Evolutionary conservation across 2,888 invertebrate genomes (phyloP), one percentile per base, ranked within the genome.

Genomic region (Lepeophtheirus nordmannii): DNA sequence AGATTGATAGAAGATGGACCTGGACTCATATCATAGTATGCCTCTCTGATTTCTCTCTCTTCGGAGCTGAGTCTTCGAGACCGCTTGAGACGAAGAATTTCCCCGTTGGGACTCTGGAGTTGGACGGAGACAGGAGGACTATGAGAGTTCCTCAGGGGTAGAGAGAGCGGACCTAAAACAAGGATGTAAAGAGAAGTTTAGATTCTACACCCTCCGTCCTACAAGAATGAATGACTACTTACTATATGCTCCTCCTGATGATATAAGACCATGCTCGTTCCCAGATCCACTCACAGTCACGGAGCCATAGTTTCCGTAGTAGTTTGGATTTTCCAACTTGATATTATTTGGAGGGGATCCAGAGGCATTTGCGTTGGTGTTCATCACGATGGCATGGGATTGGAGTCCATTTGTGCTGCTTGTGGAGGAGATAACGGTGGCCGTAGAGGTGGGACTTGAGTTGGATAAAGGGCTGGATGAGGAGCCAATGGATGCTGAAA

Each of bases 251-350:
- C n/a, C 53, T 46, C 53, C 53, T 5, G 53, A 46, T 46, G 53
- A 46, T 3, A 46, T 46, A 17, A 46, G 53, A n/a, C 53, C 53
- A n/a, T 46, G 53, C 17, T 46, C 53, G 7, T 30, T 30, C 30
- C 30, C 30, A 17, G 53, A 46, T n/a, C 53, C 17, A 17, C 53
- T 46, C n/a, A 46, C 53, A 30, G 30, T 30, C 30, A 30, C 30
- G 7, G 30, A 30, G 30, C 30, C 30, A 17, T 83, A 86, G 76
- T 83, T 85, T 78, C 86, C 86, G 78, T 87, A 87, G 77, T 86
- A 87, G 72, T 83, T 81, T 71, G 86, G 82, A 76, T 85, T 86
- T 79, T 89, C 88, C 76, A 87, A 81, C 79, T 87, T 87, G 74
- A 87, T 86, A 73, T 82, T 82, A 76, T 83, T 85, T 75, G 84